Base-by-base conservation (phyloP, 2,888 invertebrate species). In the Achlya flavicornis region DNA sequence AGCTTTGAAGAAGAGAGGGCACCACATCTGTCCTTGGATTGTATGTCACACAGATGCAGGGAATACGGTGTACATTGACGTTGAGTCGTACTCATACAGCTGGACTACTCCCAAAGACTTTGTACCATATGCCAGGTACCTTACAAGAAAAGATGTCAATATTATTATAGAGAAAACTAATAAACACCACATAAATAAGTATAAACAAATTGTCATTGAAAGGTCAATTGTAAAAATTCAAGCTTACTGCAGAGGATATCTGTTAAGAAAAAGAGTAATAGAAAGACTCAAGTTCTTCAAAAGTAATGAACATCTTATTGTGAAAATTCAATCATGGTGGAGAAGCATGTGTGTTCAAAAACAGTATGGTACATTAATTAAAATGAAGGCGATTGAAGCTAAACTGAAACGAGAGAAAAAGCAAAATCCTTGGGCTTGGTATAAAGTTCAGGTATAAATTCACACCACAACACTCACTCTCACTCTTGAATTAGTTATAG, bases 291-390 rank as follows among this genome's bases (percentile, higher is more conserved):
- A 83, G 41, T 87, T 87, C 71, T 94, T 92, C 67, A 83, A 87
- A 66, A 81, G 89, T 26, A 93, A 95, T 76, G 80, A 89, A 43
- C 71, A 81, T 0, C 88, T 83, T 75, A 81, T 95, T 58, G 77
- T 95, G 6, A 88, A 83, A 74, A 95, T 95, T 69, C 95, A 96
- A 91, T 90, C 95, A 0, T 96, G 95, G 95, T 96, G 96, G 96
- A 91, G 95, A 66, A 91, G 91, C 66, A 75, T 93, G 1, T 71
- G 89, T 12, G 90, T 94, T 65, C 90, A 93, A 66, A 91, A 85
- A 69, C 87, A 86, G 68, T 94, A 93, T 77, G 83, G 85, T 0
- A 89, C 89, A 26, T 72, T 94, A 33, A 82, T 94, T 38, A 89
- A 92, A 83, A 87, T 89, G 86, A 92, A 86, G 73, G 79, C 83